Evolutionary conservation across 1,140 invertebrate species (phyloP).

Genomic region (Tyrophagus putrescentiae): DNA sequence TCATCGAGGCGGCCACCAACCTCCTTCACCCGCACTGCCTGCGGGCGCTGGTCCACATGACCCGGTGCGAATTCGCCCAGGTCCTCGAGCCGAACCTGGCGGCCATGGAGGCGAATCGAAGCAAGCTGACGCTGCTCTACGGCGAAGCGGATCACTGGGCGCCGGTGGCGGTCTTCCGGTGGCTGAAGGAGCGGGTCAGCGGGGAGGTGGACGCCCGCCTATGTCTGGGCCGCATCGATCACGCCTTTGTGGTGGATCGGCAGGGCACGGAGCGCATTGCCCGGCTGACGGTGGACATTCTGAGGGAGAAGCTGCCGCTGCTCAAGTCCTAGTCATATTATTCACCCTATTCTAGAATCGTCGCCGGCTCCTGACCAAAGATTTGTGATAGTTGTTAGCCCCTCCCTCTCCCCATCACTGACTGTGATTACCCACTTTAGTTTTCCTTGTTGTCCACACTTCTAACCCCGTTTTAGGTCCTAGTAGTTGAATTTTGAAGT

Average conservation of each 20-base stretch:
- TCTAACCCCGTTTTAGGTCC: neutral
- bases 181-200: constrained; percentile 36
- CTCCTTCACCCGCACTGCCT: constrained; percentile 32
- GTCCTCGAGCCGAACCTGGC: constrained; percentile 34
- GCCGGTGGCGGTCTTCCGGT: constrained; percentile 47
- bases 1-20: constrained; percentile 30
- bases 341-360: too few relatives aligned
- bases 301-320: neutral
- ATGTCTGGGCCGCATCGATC: constrained; percentile 47
- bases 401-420: neutral
- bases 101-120: constrained; percentile 30
- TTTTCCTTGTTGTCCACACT: neutral
- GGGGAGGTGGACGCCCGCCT: constrained; percentile 46
- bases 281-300: constrained; percentile 17
- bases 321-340: too few relatives aligned
- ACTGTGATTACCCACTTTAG: neutral
- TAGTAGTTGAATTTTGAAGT: neutral
- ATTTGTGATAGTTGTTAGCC: neutral
- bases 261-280: constrained; percentile 29
- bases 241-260: constrained; percentile 54
- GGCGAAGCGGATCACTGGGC: constrained; percentile 57
- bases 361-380: neutral
- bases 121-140: constrained; percentile 55
- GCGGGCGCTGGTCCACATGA: constrained; percentile 38
- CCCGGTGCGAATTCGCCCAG: constrained; percentile 34